These are phyloP conservation scores for Sus scrofa DNA, from an alignment of 2,113 vertebrate genomes.

Conservation along the genomic window T2T-Sscrofa CM000830.6:7821001-7821500, in stretches of 20 bases:
- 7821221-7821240: neutral
- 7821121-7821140: neutral
- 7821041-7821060: neutral
- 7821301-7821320: no score
- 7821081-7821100: neutral
- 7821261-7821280: neutral
- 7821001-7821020: neutral
- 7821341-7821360: no score
- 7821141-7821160: neutral
- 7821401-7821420: no score
- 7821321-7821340: no score
- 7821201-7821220: neutral
- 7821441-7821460: no score
- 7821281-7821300: no score
- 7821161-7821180: neutral
- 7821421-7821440: no score
- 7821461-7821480: no score
- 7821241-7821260: neutral
- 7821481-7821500: no score
- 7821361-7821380: no score
- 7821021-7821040: neutral
- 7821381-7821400: no score
- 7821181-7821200: neutral
- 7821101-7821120: neutral
- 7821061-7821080: neutral